Evolutionary conservation across 2,113 vertebrate species (phyloP).

Genomic region (Cygnus buccinator): DNA sequence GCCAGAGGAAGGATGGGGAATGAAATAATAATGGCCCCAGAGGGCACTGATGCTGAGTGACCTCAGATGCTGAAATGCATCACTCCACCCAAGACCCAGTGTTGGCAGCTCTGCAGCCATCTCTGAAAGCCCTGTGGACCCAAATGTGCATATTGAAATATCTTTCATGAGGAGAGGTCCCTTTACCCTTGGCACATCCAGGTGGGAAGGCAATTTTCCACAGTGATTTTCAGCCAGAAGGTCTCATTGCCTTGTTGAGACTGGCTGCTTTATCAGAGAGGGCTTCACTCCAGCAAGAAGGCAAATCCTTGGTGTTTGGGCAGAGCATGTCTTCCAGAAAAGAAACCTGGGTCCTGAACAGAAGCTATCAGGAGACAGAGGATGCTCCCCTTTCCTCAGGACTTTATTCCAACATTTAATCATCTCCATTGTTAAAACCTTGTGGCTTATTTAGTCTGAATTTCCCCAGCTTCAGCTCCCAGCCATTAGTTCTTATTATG

Average conservation of each 20-base stretch:
- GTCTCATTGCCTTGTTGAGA: background rate
- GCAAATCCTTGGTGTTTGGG: background rate
- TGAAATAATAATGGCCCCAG: fast-evolving
- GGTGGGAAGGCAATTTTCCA: background rate
- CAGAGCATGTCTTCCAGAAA: background rate
- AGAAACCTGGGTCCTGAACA: background rate
- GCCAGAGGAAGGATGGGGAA: background rate
- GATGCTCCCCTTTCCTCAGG: background rate
- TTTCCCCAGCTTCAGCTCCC: background rate
- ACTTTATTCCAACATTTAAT: background rate
- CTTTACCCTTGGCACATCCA: background rate
- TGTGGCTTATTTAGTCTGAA: background rate
- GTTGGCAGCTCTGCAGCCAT: background rate
- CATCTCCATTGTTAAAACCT: background rate
- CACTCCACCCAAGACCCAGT: background rate
- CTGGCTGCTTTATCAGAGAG: background rate
- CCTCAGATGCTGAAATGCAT: background rate
- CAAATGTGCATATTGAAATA: background rate
- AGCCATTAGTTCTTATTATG: constrained; percentile 11
- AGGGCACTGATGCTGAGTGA: background rate
- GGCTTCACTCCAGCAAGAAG: background rate
- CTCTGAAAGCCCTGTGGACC: background rate
- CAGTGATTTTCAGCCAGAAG: background rate
- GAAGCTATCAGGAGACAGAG: background rate
- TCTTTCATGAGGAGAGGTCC: background rate